Percentiles rank a stretch among this genome's conserved stretches.
Evolutionary conservation across 1,140 invertebrate genomes (phyloP).

Genomic region (Brachystomella parvula): DNA sequence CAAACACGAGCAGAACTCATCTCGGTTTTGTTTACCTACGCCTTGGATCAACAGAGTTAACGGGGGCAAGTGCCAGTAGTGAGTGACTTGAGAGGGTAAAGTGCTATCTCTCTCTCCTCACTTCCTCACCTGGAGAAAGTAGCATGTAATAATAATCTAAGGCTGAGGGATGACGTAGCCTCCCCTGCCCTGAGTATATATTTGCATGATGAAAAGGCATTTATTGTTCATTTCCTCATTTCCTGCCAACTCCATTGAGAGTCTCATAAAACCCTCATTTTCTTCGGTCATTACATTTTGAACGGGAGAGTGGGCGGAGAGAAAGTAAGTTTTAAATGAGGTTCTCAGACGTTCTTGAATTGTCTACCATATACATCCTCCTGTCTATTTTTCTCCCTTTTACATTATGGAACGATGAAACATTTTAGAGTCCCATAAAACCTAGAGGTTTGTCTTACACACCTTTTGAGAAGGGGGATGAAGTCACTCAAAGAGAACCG

Average conservation of each 20-base stretch:
- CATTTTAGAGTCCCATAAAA: not conserved
- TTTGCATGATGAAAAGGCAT: conserved; percentile 27
- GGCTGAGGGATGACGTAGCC: not conserved
- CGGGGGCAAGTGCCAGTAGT: no score
- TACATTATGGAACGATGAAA: not conserved
- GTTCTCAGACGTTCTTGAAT: not conserved
- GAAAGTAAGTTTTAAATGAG: no score
- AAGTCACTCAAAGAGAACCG: not conserved
- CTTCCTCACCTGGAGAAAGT: not conserved
- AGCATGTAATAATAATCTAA: not conserved
- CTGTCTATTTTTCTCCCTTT: not conserved
- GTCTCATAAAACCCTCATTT: conserved; percentile 26
- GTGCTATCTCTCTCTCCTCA: not conserved
- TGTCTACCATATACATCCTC: not conserved
- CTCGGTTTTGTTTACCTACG: no score
- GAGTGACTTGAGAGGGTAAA: not conserved
- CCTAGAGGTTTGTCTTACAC: not conserved
- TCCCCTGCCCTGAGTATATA: not conserved
- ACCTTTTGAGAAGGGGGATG: not conserved
- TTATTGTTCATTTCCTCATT: conserved; percentile 29
- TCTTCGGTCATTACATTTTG: not conserved
- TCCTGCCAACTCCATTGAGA: conserved; percentile 19
- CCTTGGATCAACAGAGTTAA: no score
- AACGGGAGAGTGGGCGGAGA: no score
- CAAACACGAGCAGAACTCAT: no score